Percentiles rank a stretch among this genome's conserved stretches.
Conservation (phyloP, 2,888 invertebrate species). For the Lepidocyrtoides sp. region DNA sequence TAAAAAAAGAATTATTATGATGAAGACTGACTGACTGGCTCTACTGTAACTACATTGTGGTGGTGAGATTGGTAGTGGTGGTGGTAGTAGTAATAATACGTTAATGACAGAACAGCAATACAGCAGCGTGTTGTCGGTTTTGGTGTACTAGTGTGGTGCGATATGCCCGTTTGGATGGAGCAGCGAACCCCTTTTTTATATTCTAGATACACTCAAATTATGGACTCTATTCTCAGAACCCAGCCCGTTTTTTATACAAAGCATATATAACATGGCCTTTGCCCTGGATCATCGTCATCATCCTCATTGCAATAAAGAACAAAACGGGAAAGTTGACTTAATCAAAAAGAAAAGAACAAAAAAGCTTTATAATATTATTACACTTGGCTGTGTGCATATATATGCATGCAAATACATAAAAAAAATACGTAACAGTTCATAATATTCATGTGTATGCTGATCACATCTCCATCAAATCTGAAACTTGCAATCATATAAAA, state of each 20-base stretch:
- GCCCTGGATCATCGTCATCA: not conserved
- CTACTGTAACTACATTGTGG: slow-evolving; percentile 28
- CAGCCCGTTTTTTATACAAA: not conserved
- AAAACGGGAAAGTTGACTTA: slow-evolving; percentile 61
- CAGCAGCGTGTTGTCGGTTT: slow-evolving; percentile 12
- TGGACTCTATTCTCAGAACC: slow-evolving; percentile 13
- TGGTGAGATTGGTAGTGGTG: not conserved
- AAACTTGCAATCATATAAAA: slow-evolving; percentile 17
- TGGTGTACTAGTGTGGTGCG: slow-evolving; percentile 45
- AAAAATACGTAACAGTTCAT: too few species aligned
- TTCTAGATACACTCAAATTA: slow-evolving; percentile 70
- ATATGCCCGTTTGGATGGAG: not conserved
- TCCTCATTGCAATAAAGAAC: not conserved
- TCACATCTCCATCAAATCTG: slow-evolving; percentile 50
- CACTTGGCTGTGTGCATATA: slow-evolving; percentile 22
- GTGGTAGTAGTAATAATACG: slow-evolving; percentile 62
- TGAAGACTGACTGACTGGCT: slow-evolving; percentile 63
- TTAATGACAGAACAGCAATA: slow-evolving; percentile 66
- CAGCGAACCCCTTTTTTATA: slow-evolving; percentile 66
- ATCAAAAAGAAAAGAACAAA: slow-evolving; percentile 53
- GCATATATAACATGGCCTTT: slow-evolving; percentile 29
- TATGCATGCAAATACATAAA: slow-evolving; percentile 9
- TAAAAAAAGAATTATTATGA: not conserved
- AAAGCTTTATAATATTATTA: not conserved
- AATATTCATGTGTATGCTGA: slow-evolving; percentile 43